Percentiles rank a stretch among this genome's conserved stretches.
phyloP scores from a whole-genome alignment of 2,113 vertebrate genomes.

The Ahaetulla prasina region DNA sequence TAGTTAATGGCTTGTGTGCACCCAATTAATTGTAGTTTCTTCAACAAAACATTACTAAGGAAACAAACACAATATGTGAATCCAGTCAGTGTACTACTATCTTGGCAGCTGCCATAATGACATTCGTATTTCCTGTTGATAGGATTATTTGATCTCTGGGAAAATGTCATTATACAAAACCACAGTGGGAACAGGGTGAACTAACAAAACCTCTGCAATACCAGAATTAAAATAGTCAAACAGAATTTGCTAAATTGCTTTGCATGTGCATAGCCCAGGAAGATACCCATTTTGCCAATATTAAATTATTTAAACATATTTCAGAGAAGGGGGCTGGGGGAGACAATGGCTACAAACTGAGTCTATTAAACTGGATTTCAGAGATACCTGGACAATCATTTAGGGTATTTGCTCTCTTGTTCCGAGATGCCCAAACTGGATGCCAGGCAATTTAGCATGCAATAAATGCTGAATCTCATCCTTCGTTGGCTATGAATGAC shows the following conservation, averaged over 20 bases:
- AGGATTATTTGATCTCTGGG: background rate
- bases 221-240: background rate
- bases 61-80: background rate
- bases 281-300: constrained; percentile 20
- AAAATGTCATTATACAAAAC: background rate
- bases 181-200: background rate
- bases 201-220: background rate
- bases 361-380: constrained; percentile 36
- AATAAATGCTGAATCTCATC: constrained; percentile 38
- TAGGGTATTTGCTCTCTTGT: constrained; percentile 35
- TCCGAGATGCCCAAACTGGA: constrained; percentile 26
- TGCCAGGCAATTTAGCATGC: constrained; percentile 27
- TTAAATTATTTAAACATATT: constrained; percentile 37
- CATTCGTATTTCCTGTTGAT: background rate
- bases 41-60: background rate
- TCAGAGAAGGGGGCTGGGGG: background rate
- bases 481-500: constrained; percentile 17
- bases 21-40: background rate
- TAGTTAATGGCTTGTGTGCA: background rate
- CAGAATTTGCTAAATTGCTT: background rate
- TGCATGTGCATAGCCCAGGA: background rate
- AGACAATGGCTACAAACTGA: constrained; percentile 8
- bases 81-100: background rate
- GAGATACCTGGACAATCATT: constrained; percentile 37
- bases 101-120: background rate